A percentile compares a stretch with the other conserved stretches of the same genome.
phyloP scores from a whole-genome alignment of 2,797 vertebrate species.

The Sphaeramia orbicularis region DNA sequence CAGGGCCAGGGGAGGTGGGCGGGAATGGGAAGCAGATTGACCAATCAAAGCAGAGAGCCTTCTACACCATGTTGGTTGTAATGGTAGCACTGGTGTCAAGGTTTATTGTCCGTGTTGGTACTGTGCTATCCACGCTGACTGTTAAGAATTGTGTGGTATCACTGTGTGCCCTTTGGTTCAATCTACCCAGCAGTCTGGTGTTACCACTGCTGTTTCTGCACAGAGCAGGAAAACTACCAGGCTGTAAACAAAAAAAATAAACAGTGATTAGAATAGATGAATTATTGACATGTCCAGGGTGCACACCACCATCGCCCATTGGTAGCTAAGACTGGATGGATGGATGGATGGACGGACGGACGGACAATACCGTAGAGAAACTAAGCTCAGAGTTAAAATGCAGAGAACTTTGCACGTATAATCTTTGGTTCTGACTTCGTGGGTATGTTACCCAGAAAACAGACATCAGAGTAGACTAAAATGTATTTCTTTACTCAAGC shows the following conservation, averaged over 20 bases:
- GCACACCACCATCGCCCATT: too few relatives aligned
- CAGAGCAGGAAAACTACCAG: slow-evolving; percentile 5
- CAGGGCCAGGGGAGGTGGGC: not conserved
- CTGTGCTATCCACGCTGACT: not conserved
- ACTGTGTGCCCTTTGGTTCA: fast-evolving
- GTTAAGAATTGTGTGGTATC: fast-evolving
- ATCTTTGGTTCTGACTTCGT: too few relatives aligned
- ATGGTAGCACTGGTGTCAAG: slow-evolving; percentile 30
- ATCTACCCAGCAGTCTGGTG: slow-evolving; percentile 6
- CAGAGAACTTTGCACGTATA: too few relatives aligned
- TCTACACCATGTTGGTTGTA: slow-evolving; percentile 29
- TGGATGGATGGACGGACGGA: too few relatives aligned
- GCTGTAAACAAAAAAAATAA: not conserved
- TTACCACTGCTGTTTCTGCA: slow-evolving; percentile 38
- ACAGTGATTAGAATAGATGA: too few relatives aligned
- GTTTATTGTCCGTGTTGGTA: slow-evolving; percentile 16
- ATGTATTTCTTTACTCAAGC: too few relatives aligned
- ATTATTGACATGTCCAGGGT: too few relatives aligned
- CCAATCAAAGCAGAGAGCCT: slow-evolving; percentile 36
- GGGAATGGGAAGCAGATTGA: not conserved
- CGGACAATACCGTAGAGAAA: too few relatives aligned
- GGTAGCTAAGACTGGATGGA: too few relatives aligned
- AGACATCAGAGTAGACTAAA: too few relatives aligned
- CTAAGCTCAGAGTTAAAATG: too few relatives aligned
- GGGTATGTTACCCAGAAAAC: too few relatives aligned